Evolutionary conservation across 2,797 vertebrate species (phyloP), one percentile per base, ranked within the genome.

Genomic region (Sibirionetta formosa): DNA sequence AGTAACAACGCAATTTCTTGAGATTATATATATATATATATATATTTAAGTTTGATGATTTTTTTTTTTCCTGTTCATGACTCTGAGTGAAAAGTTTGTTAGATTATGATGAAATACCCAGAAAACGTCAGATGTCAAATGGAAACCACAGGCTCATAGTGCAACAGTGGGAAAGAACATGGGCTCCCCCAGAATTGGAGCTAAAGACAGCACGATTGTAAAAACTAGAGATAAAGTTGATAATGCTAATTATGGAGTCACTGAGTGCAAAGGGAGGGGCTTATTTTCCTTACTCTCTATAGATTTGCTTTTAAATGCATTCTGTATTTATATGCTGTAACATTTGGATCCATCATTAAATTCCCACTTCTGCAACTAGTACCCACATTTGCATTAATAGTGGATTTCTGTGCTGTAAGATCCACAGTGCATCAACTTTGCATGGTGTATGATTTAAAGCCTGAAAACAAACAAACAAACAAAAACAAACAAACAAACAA

Each of bases 41-140:
- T 46, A 12, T 48, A 23, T 48, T 13, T 46, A 44, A 7, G 8
- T 7, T 20, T 23, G n/a, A 20, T 27, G 7, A 11, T 54, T 44
- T n/a, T 48, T 50, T 48, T 3, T 4, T 15, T 4, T 12, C 5
- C 5, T 24, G 5, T 6, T 51, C 68, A 1, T 15, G n/a, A 5
- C 11, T 44, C 13, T 0, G 7, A 1, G 1, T n/a, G 57, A 61
- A 44, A 17, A 24, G 11, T 27, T 42, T 29, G 19, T 57, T 65
- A 26, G 60, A 38, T 27, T 56, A 17, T 2, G 65, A 33, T 29
- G 46, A 69, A 90, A 76, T 9, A 69, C 14, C 44, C 40, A 2
- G 42, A 29, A 61, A 29, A 58, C 12, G 42, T 80, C 29, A 40
- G 29, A 51, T 33, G 69, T 35, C n/a, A 36, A 36, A n/a, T 0